Base-by-base conservation (phyloP, 2,113 vertebrate species). In the Mastomys coucha region DNA sequence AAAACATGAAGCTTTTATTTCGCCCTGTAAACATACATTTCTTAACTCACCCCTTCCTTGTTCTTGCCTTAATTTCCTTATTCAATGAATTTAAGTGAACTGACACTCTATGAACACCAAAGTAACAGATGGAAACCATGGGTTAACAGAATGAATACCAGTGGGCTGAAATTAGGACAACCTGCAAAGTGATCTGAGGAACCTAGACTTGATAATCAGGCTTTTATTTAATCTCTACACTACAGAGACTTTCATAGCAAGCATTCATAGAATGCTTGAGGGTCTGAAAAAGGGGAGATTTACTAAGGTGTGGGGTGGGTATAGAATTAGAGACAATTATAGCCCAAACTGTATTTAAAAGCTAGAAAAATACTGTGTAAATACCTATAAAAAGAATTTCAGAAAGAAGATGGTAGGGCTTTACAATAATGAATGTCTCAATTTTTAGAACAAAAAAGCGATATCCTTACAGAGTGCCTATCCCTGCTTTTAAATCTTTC, bases 101-200 rank as follows among this genome's bases (percentile, higher is more conserved):
- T 96, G 86, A 91, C 77, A 72, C 67, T 81, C n/a, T 65, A 60
- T 51, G 65, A 86, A 73, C 60, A 95, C 45, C 42, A 81, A 90
- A 78, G 33, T 89, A 96, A 95, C 65, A 89, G 91, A 91, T 95
- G 56, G 96, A 95, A 95, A 93, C 75, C 65, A 84, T 36, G 33
- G 56, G 28, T 96, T 94, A 92, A 91, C 53, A 97, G 56, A 97
- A 69, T 53, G 49, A 56, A 80, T 91, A 73, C 91, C 80, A 87
- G 56, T 87, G 63, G 26, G 69, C 86, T 93, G 60, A 95, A 95
- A 92, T 96, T 65, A 95, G 94, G 65, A 92, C 88, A 73, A 63
- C 75, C 95, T 95, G 60, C n/a, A 94, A 96, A 97, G 73, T 60
- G 36, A 31, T 93, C 82, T 94, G 84, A 91, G 75, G 78, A 92